Evolutionary conservation across 2,888 invertebrate genomes (phyloP).

Genomic region (Tenthredo distinguenda): DNA sequence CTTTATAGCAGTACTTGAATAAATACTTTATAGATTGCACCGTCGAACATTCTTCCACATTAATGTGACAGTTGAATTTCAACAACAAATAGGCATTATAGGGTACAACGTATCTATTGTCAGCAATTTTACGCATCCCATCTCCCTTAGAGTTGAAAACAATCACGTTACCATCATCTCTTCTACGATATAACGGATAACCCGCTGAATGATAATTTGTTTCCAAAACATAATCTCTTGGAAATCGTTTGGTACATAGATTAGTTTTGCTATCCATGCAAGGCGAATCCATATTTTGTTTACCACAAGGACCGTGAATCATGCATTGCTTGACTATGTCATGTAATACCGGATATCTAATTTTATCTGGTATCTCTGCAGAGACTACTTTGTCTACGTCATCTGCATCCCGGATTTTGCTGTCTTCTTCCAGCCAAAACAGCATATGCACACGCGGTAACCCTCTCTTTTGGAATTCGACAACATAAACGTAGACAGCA

Average conservation of each 20-base stretch:
- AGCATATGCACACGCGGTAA: conserved; percentile 62
- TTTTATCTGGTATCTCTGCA: conserved; percentile 57
- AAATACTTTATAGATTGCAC: conserved; percentile 61
- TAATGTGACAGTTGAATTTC: conserved; percentile 60
- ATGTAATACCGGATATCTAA: conserved; percentile 13
- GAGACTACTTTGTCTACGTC: conserved; percentile 56
- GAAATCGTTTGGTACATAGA: background rate
- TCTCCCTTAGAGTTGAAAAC: background rate
- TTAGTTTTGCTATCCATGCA: background rate
- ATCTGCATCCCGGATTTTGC: conserved; percentile 63
- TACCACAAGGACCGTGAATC: conserved; percentile 63
- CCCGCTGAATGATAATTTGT: conserved; percentile 1
- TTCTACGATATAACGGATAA: background rate
- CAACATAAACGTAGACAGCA: background rate
- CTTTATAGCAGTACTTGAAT: conserved; percentile 61
- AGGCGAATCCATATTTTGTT: conserved; percentile 26
- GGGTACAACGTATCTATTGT: conserved; percentile 67
- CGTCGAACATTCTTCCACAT: conserved; percentile 61
- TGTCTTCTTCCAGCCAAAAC: conserved; percentile 66
- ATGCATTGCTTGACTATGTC: conserved; percentile 46
- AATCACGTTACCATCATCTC: background rate
- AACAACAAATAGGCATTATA: conserved; percentile 59
- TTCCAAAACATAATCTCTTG: background rate
- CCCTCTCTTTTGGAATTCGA: background rate
- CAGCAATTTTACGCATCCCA: conserved; percentile 54